These are phyloP conservation scores for Drosophila paracracens DNA, from an alignment of 2,888 invertebrate genomes.

Conservation along the genomic window DNA sequence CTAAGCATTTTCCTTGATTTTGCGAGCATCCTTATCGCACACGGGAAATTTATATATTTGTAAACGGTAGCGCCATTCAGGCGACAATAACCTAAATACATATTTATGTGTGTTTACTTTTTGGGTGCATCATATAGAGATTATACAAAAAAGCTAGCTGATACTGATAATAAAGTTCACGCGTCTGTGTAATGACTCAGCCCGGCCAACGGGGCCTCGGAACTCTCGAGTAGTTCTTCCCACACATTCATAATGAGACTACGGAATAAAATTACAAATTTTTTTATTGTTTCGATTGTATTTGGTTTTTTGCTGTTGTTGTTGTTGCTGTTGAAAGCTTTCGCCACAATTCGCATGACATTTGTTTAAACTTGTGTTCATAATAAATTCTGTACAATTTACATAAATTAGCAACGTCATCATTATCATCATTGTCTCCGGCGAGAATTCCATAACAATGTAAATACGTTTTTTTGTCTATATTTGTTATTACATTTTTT, in stretches of 20 bases:
- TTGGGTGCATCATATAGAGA: conserved; percentile 30
- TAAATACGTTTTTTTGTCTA: conserved; percentile 3
- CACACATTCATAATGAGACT: conserved; percentile 44
- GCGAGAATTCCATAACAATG: conserved; percentile 39
- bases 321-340: conserved; percentile 39
- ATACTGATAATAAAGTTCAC: conserved; percentile 58
- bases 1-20: neutral
- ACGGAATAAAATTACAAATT: conserved; percentile 51
- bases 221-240: conserved; percentile 23
- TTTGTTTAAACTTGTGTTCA: conserved; percentile 67
- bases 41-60: conserved; percentile 43
- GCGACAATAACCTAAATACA: conserved; percentile 21
- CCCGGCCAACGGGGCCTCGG: conserved; percentile 15
- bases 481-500: conserved; percentile 17
- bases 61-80: conserved; percentile 30
- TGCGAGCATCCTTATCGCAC: conserved; percentile 40
- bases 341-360: conserved; percentile 68
- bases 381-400: conserved; percentile 70
- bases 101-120: neutral
- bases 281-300: conserved; percentile 43
- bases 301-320: conserved; percentile 4
- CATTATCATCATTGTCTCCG: conserved; percentile 17
- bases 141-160: conserved; percentile 27
- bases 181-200: conserved; percentile 63
- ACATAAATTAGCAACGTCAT: conserved; percentile 61